Conservation (phyloP, 2,113 vertebrate species). For the Copsychus sechellarum region DNA sequence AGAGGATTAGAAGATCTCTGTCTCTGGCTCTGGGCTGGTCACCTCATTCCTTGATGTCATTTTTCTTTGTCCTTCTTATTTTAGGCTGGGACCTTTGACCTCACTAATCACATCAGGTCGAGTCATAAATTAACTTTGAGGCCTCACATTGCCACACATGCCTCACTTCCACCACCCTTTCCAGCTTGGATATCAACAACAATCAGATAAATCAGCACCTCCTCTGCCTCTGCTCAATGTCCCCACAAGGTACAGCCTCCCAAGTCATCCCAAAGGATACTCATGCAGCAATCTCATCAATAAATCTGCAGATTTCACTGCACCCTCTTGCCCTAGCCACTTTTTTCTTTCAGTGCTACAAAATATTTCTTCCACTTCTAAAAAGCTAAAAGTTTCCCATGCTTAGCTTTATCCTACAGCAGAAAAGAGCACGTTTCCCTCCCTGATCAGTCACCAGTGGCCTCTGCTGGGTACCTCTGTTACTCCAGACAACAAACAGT, state of each 20-base stretch:
- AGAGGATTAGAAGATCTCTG: background rate
- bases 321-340: background rate
- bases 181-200: background rate
- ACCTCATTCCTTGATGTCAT: background rate
- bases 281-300: background rate
- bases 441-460: background rate
- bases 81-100: background rate
- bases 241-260: background rate
- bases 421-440: background rate
- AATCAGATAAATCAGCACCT: background rate
- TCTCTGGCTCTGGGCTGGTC: background rate
- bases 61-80: background rate
- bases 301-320: background rate
- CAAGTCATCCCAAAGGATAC: background rate
- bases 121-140: background rate
- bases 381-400: background rate
- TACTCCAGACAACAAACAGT: background rate
- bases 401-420: background rate
- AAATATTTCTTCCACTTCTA: background rate
- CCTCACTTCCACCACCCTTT: background rate
- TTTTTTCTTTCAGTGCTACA: background rate
- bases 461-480: slow-evolving; percentile 59
- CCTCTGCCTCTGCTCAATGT: fast-evolving
- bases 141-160: background rate
- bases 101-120: background rate